These are phyloP conservation scores for Xylocopa sonorina DNA, from an alignment of 1,140 invertebrate genomes.

Conservation along the genomic window DNA sequence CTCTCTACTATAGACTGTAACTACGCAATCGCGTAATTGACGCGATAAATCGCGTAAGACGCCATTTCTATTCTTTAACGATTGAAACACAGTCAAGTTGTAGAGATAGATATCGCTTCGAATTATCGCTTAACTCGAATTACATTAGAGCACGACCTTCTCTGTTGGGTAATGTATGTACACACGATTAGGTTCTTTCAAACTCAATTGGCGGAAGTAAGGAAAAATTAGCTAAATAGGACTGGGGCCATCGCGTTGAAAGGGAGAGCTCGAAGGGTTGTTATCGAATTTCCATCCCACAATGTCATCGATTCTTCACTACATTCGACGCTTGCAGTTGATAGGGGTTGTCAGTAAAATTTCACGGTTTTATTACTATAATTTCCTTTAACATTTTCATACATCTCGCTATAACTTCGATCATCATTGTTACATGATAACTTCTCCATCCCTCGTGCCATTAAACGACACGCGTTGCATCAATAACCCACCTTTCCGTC, in stretches of 20 bases:
- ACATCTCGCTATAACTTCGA: background rate
- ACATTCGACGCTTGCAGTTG: background rate
- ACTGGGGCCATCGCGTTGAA: constrained; percentile 16
- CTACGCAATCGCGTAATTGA: too few relatives aligned
- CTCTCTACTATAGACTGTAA: too few relatives aligned
- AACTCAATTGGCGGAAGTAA: too few relatives aligned
- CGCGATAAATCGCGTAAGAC: too few relatives aligned
- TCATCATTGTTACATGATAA: background rate
- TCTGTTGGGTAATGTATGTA: too few relatives aligned
- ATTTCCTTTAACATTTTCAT: background rate
- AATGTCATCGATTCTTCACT: background rate
- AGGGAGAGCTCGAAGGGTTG: background rate
- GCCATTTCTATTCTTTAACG: too few relatives aligned
- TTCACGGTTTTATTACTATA: background rate
- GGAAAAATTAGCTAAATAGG: background rate
- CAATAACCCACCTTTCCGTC: too few relatives aligned
- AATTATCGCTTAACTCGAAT: background rate
- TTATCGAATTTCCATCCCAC: background rate
- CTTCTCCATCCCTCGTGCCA: too few relatives aligned
- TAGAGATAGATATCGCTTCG: background rate
- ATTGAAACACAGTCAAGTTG: background rate
- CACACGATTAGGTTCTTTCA: too few relatives aligned
- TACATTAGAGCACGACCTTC: too few relatives aligned
- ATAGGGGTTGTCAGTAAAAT: background rate
- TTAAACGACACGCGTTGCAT: too few relatives aligned